Conservation (phyloP, 1,140 invertebrate species). For the Drosophila setifemur region DNA sequence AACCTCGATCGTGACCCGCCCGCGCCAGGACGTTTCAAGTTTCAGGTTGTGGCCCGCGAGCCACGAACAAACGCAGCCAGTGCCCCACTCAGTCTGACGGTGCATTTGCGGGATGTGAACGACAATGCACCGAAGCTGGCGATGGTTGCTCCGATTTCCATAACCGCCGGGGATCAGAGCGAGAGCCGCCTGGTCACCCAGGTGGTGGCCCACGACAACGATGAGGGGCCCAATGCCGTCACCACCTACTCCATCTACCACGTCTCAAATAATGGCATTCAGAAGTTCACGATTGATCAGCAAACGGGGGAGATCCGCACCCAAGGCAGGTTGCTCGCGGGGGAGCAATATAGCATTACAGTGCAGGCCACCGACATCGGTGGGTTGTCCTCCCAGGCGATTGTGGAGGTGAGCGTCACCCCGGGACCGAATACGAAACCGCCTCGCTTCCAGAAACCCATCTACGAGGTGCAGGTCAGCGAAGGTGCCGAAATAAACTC, state of each 20-base stretch:
- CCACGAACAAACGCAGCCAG: constrained; percentile 90
- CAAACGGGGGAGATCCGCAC: constrained; percentile 90
- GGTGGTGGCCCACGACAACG: constrained; percentile 92
- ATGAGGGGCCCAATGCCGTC: constrained; percentile 91
- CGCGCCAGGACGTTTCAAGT: constrained; percentile 91
- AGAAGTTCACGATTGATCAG: constrained; percentile 93
- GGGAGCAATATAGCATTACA: constrained; percentile 94
- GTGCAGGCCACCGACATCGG: constrained; percentile 90
- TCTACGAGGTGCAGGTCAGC: constrained; percentile 93
- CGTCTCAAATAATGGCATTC: constrained; percentile 93
- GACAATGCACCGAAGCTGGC: constrained; percentile 92
- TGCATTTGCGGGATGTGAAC: constrained; percentile 91
- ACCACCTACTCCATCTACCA: constrained; percentile 93
- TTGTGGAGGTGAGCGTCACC: constrained; percentile 91
- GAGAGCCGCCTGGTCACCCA: constrained; percentile 89
- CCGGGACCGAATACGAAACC: constrained; percentile 93
- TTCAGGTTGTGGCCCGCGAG: constrained; percentile 91
- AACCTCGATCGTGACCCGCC: constrained; percentile 94
- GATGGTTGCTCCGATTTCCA: constrained; percentile 88
- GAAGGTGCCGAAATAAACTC: constrained; percentile 94
- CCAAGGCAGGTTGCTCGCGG: constrained; percentile 90
- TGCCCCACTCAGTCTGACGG: constrained; percentile 90
- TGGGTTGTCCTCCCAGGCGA: constrained; percentile 89
- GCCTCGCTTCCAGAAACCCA: constrained; percentile 90
- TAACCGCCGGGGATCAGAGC: constrained; percentile 90